Percentiles rank a stretch among this genome's conserved stretches.
phyloP scores from a whole-genome alignment of 2,888 invertebrate genomes.

The Archips crataeganus region DNA sequence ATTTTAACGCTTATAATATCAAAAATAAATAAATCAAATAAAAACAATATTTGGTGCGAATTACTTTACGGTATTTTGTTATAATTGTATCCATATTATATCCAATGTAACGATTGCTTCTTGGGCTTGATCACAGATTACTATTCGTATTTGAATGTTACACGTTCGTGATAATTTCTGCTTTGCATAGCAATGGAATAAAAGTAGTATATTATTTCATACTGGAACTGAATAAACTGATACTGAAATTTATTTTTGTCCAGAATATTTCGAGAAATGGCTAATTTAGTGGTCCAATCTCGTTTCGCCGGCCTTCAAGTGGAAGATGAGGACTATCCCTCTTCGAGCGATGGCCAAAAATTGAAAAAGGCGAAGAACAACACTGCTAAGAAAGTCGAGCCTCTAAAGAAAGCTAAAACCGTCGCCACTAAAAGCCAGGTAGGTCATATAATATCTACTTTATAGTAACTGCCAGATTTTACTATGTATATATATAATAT shows the following conservation, averaged over 20 bases:
- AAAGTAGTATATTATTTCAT: too few species aligned
- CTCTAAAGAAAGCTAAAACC: slow-evolving; percentile 67
- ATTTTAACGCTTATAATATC: slow-evolving; percentile 13
- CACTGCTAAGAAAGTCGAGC: slow-evolving; percentile 66
- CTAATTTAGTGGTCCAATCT: slow-evolving; percentile 89
- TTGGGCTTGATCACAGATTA: not conserved
- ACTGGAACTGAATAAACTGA: too few species aligned
- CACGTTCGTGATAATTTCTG: not conserved
- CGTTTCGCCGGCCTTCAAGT: slow-evolving; percentile 91
- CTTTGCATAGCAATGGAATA: not conserved
- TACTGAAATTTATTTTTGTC: slow-evolving; percentile 15
- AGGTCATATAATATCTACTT: not conserved
- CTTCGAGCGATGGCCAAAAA: slow-evolving; percentile 67
- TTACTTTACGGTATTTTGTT: not conserved
- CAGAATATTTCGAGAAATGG: slow-evolving; percentile 71
- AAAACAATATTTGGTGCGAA: slow-evolving; percentile 4
- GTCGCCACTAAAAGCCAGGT: slow-evolving; percentile 66
- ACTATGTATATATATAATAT: not conserved
- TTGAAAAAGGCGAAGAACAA: slow-evolving; percentile 70
- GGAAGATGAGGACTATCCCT: slow-evolving; percentile 88
- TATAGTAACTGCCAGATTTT: not conserved
- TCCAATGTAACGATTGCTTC: too few species aligned
- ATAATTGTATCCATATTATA: not conserved
- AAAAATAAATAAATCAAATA: not conserved
- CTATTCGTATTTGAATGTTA: not conserved